Evolutionary conservation across 2,113 vertebrate genomes (phyloP).

Genomic region (Pao palembangensis): DNA sequence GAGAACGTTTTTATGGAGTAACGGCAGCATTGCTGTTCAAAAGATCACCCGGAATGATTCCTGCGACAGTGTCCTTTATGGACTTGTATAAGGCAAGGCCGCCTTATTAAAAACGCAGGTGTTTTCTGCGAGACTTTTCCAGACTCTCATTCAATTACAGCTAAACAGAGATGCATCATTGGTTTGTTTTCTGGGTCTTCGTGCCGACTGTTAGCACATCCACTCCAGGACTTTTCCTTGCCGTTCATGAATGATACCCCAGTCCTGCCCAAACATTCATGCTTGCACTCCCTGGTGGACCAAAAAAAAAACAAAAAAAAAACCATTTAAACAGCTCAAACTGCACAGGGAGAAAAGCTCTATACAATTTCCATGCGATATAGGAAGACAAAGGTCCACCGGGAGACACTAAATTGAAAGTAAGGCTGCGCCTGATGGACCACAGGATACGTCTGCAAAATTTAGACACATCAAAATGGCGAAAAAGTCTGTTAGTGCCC

Average conservation of each 20-base stretch:
- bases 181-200: slow-evolving; percentile 37
- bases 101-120: slow-evolving; percentile 68
- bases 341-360: slow-evolving; percentile 53
- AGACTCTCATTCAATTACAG: slow-evolving; percentile 56
- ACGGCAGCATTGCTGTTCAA: slow-evolving; percentile 53
- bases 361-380: slow-evolving; percentile 84
- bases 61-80: slow-evolving; percentile 57
- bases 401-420: slow-evolving; percentile 99
- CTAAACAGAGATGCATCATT: slow-evolving; percentile 43
- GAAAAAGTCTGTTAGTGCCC: slow-evolving; percentile 98
- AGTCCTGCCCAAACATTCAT: slow-evolving; percentile 76
- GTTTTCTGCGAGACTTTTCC: slow-evolving; percentile 62
- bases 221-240: slow-evolving; percentile 16
- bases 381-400: slow-evolving; percentile 83
- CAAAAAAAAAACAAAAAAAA: slow-evolving; percentile 48
- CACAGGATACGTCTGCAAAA: slow-evolving; percentile 99
- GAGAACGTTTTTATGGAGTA: slow-evolving; percentile 48
- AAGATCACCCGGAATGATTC: slow-evolving; percentile 66
- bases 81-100: slow-evolving; percentile 60
- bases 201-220: slow-evolving; percentile 28
- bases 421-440: slow-evolving; percentile 92
- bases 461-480: slow-evolving; percentile 88
- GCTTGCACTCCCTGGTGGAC: slow-evolving; percentile 77
- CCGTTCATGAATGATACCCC: slow-evolving; percentile 69
- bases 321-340: slow-evolving; percentile 65